A percentile compares a stretch with the other conserved stretches of the same genome.
These are phyloP conservation scores for Callinectes sapidus DNA, from an alignment of 2,888 invertebrate species.

Conservation along the genomic window DNA sequence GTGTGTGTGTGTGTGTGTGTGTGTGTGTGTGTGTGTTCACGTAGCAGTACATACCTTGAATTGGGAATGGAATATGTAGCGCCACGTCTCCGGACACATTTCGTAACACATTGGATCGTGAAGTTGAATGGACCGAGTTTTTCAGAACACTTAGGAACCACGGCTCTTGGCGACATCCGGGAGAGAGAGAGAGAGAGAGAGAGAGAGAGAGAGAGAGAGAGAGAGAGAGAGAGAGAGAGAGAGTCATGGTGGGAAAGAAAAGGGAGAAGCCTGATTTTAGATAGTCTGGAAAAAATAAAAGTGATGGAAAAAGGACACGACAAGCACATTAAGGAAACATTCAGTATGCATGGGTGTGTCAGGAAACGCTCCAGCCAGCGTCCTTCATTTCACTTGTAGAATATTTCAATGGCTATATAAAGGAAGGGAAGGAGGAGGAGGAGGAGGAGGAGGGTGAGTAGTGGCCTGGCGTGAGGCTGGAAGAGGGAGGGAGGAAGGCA, in stretches of 20 bases:
- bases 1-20: constrained; percentile 36
- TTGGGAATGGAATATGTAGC: neutral
- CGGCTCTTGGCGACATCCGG: constrained; percentile 30
- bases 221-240: constrained; percentile 9
- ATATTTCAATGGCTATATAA: constrained; percentile 13
- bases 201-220: neutral
- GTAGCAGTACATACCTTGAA: neutral
- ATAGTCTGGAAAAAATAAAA: neutral
- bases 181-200: constrained; percentile 19
- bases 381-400: neutral
- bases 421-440: neutral
- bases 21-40: neutral
- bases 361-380: neutral
- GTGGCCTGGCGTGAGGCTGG: neutral
- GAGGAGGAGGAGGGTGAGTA: neutral
- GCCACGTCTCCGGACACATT: neutral
- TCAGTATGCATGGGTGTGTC: neutral
- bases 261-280: neutral
- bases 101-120: neutral
- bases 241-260: neutral
- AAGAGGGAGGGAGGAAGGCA: neutral
- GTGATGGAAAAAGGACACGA: neutral
- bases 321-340: neutral
- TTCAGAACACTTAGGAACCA: neutral
- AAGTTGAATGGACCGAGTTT: constrained; percentile 13